Evolutionary conservation across 1,140 invertebrate species (phyloP), one percentile per base, ranked within the genome.

Genomic region (Orussus abietinus): DNA sequence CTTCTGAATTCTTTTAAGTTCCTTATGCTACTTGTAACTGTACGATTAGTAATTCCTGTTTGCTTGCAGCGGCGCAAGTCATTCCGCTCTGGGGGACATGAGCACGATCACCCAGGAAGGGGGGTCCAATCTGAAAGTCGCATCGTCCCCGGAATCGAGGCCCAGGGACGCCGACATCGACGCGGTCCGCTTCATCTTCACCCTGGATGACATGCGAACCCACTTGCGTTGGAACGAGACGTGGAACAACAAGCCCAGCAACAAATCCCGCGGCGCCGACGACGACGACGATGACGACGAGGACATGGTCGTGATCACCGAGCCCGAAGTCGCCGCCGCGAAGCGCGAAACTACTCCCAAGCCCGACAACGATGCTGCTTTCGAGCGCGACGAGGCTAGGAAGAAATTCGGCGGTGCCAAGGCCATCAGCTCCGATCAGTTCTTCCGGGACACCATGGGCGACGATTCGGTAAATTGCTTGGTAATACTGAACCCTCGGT

Each of bases 381-480:
- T 17, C 17, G 21, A 17, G 39, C 18, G 32, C 22, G 80, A 82
- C 45, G 83, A 85, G 45, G 92, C 92, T 7, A 90, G 92, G 59
- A 90, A 92, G 63, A 97, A 97, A 75, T 98, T 97, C 70, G 93
- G 90, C 14, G 85, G 86, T 59, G 94, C 96, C 4, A 99, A 98
- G 75, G 86, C 92, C 2, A 99, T 99, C 55, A 97, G 93, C 42
- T 98, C 96, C 0, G 92, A 96, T 64, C 93, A 97, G 75, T 98
- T 85, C 74, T 96, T 96, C 66, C 84, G 83, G 3, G 86, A 89
- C 47, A 79, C 79, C 49, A 67, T 75, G 12, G 69, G 67, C 20
- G 74, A 75, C 46, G 82, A 83, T 61, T 75, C 75, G 51, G 86
- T 89, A 55, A 72, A 74, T 49, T 70, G n/a, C n/a, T n/a, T n/a